Evolutionary conservation across 2,797 vertebrate genomes (phyloP).

Genomic region (Poeciliopsis infans): DNA sequence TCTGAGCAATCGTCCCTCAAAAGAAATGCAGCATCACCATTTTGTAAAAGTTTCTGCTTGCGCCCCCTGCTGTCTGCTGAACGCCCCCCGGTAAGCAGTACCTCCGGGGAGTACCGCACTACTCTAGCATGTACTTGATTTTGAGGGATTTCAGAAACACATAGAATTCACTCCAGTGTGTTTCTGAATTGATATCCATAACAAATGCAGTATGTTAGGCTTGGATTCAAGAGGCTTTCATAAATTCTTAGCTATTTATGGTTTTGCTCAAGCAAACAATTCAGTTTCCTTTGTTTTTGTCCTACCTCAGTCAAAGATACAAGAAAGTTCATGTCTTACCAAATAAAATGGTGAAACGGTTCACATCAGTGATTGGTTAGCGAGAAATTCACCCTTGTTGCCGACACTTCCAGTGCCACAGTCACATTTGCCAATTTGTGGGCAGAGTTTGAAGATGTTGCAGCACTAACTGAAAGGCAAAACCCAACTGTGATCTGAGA

Average conservation of each 20-base stretch:
- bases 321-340: not conserved
- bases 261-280: not conserved
- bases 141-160: not conserved
- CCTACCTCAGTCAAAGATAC: not conserved
- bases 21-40: too few species aligned
- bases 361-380: not conserved
- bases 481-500: not conserved
- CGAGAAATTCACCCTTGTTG: not conserved
- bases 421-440: not conserved
- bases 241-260: too few species aligned
- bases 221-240: not conserved
- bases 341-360: not conserved
- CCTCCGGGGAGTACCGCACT: too few species aligned
- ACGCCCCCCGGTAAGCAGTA: too few species aligned
- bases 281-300: not conserved
- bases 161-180: not conserved
- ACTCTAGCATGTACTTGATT: not conserved
- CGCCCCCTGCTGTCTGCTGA: too few species aligned
- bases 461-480: not conserved
- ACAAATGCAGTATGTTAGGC: not conserved
- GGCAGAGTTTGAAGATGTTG: not conserved
- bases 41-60: too few species aligned
- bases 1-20: too few species aligned
- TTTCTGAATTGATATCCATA: not conserved
- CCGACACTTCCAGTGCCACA: not conserved